phyloP scores from a whole-genome alignment of 2,113 vertebrate species.

The Prochilodus magdalenae region DNA sequence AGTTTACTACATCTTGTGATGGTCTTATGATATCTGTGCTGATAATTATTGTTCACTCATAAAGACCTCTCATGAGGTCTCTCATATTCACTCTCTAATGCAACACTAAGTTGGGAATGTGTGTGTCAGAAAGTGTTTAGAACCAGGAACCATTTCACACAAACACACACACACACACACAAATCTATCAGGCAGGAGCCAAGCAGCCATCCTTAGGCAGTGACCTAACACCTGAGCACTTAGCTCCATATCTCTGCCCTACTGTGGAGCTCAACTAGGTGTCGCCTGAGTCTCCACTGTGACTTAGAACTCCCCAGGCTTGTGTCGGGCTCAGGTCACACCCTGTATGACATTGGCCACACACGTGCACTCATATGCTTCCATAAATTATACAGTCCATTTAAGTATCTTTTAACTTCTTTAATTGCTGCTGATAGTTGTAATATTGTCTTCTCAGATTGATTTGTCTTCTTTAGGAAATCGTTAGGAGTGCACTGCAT shows the following conservation, averaged over 20 bases:
- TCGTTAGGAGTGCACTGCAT: too few species aligned
- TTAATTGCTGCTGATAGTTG: too few species aligned
- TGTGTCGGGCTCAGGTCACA: not conserved
- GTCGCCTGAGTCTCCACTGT: slow-evolving; percentile 50
- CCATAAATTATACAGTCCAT: too few species aligned
- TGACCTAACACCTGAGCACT: slow-evolving; percentile 71
- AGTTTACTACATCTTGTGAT: slow-evolving; percentile 41
- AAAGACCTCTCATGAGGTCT: slow-evolving; percentile 22
- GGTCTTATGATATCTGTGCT: slow-evolving; percentile 38
- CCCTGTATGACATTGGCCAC: not conserved
- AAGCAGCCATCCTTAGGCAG: slow-evolving; percentile 65
- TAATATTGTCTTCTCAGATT: too few species aligned
- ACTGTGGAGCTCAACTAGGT: slow-evolving; percentile 60
- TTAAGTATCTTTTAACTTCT: too few species aligned
- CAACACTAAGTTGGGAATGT: not conserved
- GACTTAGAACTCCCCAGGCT: not conserved
- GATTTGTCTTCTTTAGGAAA: too few species aligned
- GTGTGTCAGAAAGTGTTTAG: slow-evolving; percentile 19
- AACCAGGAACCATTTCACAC: slow-evolving; percentile 23
- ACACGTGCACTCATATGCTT: not conserved
- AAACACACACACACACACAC: slow-evolving; percentile 2
- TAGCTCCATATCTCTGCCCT: slow-evolving; percentile 72
- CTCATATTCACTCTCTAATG: slow-evolving; percentile 19
- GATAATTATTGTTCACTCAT: slow-evolving; percentile 47
- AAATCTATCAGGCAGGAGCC: slow-evolving; percentile 29